These are phyloP conservation scores for Azemiops feae DNA, from an alignment of 2,113 vertebrate genomes.

Conservation along the genomic window DNA sequence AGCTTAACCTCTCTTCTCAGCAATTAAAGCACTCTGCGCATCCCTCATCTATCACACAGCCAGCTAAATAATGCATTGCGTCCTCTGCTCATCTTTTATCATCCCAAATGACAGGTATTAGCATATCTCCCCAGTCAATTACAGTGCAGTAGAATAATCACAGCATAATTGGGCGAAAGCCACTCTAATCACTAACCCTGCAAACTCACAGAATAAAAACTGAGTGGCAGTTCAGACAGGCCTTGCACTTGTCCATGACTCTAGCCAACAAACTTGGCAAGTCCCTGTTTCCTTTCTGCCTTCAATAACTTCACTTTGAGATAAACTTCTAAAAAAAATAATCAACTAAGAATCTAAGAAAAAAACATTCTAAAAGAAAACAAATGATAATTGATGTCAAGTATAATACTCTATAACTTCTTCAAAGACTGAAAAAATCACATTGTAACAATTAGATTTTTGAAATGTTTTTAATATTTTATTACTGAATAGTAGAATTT, in stretches of 20 bases:
- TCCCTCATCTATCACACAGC: constrained; percentile 98
- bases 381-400: constrained; percentile 25
- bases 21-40: constrained; percentile 97
- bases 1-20: constrained; percentile 99
- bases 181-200: constrained; percentile 97
- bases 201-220: constrained; percentile 81
- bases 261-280: constrained; percentile 71
- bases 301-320: constrained; percentile 62
- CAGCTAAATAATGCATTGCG: constrained; percentile 99
- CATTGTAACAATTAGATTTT: constrained; percentile 3
- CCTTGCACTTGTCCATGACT: constrained; percentile 82
- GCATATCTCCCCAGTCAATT: constrained; percentile 99
- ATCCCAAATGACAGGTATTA: constrained; percentile 99
- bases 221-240: constrained; percentile 86
- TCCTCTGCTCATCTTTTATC: constrained; percentile 98
- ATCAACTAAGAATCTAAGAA: neutral
- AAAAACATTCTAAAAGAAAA: constrained; percentile 15
- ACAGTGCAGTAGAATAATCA: constrained; percentile 98
- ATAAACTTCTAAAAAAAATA: constrained; percentile 53
- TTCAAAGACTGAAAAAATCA: constrained; percentile 44
- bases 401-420: constrained; percentile 4
- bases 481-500: neutral
- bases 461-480: neutral
- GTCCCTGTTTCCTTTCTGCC: constrained; percentile 64
- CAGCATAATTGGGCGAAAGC: constrained; percentile 98